Base-by-base conservation (phyloP, 2,797 vertebrate species). In the Myiothlypis chrysogaster region DNA sequence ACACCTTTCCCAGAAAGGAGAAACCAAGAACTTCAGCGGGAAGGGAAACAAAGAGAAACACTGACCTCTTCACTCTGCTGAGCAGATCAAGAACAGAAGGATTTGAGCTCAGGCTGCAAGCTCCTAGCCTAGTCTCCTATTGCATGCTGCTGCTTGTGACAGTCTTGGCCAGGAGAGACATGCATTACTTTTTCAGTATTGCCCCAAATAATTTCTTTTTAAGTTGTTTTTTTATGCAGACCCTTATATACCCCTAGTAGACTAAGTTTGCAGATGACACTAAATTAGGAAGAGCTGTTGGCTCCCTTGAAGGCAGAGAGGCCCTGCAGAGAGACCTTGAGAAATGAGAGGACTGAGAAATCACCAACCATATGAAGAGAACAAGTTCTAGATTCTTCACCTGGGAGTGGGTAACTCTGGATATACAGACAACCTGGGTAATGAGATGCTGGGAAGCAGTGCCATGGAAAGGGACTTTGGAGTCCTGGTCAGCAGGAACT, bases 401-500 rank as follows among this genome's bases (percentile, higher is more conserved):
- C 24, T 20, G 72, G 56, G 18, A 34, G 34, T 17, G 24, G 41
- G 19, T 9, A 75, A 23, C 5, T 44, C 15, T 17, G 22, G 10
- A 27, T 52, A 12, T 14, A 64, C 2, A 4, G 35, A 43, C 9
- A 28, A 17, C 1, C n/a, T 27, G 24, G 21, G 4, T 12, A 77
- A 77, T 32, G 44, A 70, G 37, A 64, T 5, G 12, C n/a, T 70
- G 44, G 24, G 57, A 44, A 52, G 35, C 44, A 70, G 17, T 0
- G 1, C 28, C 1, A 1, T 2, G 8, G 71, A 77, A 70, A 50
- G 3, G n/a, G 37, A 39, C 17, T 4, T 22, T 1, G 24, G 14
- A 2, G 4, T 8, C 10, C 44, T 63, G 37, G 28, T 34, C 1
- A 1, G 8, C 0, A 0, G 19, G 2, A 61, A 61, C 9, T 2